Evolutionary conservation across 2,888 invertebrate genomes (phyloP), one percentile per base, ranked within the genome.

Genomic region (Callimorpha dominula): DNA sequence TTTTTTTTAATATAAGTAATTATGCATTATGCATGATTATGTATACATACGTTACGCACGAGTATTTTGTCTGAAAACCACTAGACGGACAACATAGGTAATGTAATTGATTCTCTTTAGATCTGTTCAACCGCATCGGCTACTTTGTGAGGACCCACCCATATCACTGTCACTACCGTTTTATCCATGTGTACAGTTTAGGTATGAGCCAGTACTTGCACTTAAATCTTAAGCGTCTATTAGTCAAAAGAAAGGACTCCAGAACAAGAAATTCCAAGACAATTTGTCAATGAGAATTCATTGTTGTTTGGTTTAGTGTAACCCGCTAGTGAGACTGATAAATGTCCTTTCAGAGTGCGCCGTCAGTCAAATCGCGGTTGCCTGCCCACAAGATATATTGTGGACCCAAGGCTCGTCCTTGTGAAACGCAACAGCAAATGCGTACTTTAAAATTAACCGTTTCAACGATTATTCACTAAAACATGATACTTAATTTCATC

Each of bases 361-460:
- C 94, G 95, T 95, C 95, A 95, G 93, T 95, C 95, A 95, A 95
- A 94, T 93, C 94, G 95, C 94, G 95, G 95, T 94, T 94, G 94
- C 94, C 93, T 93, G 94, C 92, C 94, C 95, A 89, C 94, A 95
- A 95, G 95, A 95, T 95, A 94, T 95, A 95, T 95, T 95, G 92
- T 94, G 91, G 93, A 93, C 94, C 95, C 93, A 89, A 89, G 89
- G 86, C 87, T 89, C 92, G 90, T 87, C 94, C 94, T 93, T 90
- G 90, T 89, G 92, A 89, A 93, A 92, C 91, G 86, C 88, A 86
- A 65, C 87, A 83, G 86, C 88, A 89, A 88, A 84, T 80, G 87
- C 85, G 88, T 89, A 92, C 90, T 94, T 93, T 93, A 92, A 94
- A 94, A 93, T 94, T 93, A 93, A 92, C 92, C 88, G 88, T 91